Base-by-base conservation (phyloP, 2,113 vertebrate species). In the Siphamia tubifer region DNA sequence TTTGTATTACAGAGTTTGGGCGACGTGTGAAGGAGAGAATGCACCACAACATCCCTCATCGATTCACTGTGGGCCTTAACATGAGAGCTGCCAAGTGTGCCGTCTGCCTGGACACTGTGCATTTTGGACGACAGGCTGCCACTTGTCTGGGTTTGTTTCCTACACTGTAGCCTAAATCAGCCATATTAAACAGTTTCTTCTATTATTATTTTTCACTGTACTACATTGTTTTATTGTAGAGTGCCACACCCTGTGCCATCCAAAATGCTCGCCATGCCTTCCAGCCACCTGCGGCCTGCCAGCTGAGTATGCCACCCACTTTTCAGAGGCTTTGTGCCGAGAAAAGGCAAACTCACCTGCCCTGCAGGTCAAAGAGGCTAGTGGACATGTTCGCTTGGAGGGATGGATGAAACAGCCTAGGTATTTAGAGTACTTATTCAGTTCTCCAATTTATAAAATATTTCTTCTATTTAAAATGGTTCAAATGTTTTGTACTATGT, bases 351-450 rank as follows among this genome's bases (percentile, higher is more conserved):
- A 94, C 87, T 99, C 97, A 6, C 97, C 98, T 0, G 96, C 96
- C 1, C 92, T 96, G 64, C 97, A 96, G 88, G 78, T 94, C 71
- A 98, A 97, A 87, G 97, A 99, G 76, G 94, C 96, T 27, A 92
- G 92, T 79, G 93, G 94, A 28, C 90, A 93, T 65, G 89, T 99
- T 15, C 95, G 95, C 45, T 92, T 99, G 53, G 97, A 99, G 86
- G 97, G 96, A 21, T 99, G 98, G 97, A 98, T 99, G 96, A 99
- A 99, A 80, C 95, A 98, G 76, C 97, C 98, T 32, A 94, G 97
- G 98, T 9, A 3, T 4, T 21, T 52, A 7, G 24, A 5, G 45
- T 2, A 10, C 25, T 34, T 15, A 17, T 5, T 15, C 10, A 9
- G 11, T 19, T 9, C 13, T 4, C 21, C 5, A 45, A 13, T 5